Evolutionary conservation across 2,888 invertebrate genomes (phyloP).

Genomic region (Chromoteleia sp.): DNA sequence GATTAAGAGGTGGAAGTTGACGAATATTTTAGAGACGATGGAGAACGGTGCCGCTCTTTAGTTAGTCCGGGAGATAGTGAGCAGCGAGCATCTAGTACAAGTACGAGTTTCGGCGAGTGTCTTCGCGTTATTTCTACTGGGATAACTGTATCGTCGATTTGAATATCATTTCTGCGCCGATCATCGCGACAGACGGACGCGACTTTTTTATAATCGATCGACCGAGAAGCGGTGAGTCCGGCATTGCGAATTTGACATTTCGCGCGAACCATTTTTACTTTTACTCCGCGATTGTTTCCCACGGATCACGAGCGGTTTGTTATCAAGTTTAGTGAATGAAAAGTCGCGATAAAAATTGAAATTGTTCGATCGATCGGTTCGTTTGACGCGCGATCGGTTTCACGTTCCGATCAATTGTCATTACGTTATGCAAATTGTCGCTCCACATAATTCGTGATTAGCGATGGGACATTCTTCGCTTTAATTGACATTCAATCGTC

Average conservation of each 20-base stretch:
- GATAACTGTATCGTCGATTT: slow-evolving; percentile 55
- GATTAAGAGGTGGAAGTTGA: slow-evolving; percentile 81
- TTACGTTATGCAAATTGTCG: too few species aligned
- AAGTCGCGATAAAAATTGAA: background rate
- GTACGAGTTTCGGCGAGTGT: slow-evolving; percentile 66
- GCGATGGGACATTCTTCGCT: too few species aligned
- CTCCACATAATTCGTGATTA: too few species aligned
- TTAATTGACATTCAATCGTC: too few species aligned
- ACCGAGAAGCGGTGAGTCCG: slow-evolving; percentile 46
- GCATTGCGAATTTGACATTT: slow-evolving; percentile 27
- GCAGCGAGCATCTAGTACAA: slow-evolving; percentile 70
- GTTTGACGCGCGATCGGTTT: too few species aligned
- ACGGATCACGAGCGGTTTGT: slow-evolving; percentile 18
- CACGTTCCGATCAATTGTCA: too few species aligned
- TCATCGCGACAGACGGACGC: slow-evolving; percentile 28
- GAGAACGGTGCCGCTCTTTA: slow-evolving; percentile 81
- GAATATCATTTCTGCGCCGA: slow-evolving; percentile 38
- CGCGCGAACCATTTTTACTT: slow-evolving; percentile 26
- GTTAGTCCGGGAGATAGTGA: slow-evolving; percentile 80
- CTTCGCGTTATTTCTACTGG: slow-evolving; percentile 46
- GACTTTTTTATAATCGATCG: slow-evolving; percentile 8
- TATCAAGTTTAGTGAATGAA: slow-evolving; percentile 14
- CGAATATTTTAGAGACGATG: slow-evolving; percentile 83
- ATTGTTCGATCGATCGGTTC: too few species aligned
- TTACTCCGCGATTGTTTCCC: slow-evolving; percentile 36